These are phyloP conservation scores for Hoplias malabaricus DNA, from an alignment of 2,113 vertebrate genomes.

Conservation along the genomic window DNA sequence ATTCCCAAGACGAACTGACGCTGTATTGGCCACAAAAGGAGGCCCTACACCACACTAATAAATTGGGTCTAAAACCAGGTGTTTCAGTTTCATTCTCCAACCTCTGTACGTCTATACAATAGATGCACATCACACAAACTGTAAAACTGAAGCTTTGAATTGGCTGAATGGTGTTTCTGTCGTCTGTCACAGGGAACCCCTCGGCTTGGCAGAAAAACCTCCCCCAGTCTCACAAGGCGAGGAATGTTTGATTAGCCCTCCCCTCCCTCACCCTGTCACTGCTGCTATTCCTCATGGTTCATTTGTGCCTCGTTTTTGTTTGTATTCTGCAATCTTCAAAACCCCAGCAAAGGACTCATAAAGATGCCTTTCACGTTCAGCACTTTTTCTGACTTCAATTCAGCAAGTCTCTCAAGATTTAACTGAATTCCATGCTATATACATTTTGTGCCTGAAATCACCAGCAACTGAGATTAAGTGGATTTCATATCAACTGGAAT, in stretches of 20 bases:
- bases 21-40: too few relatives aligned
- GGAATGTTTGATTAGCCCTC: slow-evolving; percentile 81
- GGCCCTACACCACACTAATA: too few relatives aligned
- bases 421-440: too few relatives aligned
- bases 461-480: slow-evolving; percentile 66
- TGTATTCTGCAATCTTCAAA: slow-evolving; percentile 46
- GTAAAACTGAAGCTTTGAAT: too few relatives aligned
- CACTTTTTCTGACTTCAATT: slow-evolving; percentile 39
- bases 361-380: slow-evolving; percentile 10
- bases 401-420: not conserved
- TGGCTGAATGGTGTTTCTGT: slow-evolving; percentile 39
- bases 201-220: slow-evolving; percentile 87
- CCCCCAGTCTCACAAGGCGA: slow-evolving; percentile 86
- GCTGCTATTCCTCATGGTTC: slow-evolving; percentile 56
- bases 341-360: slow-evolving; percentile 13
- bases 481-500: slow-evolving; percentile 3
- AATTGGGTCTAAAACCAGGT: too few relatives aligned
- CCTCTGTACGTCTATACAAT: too few relatives aligned
- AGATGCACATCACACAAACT: too few relatives aligned
- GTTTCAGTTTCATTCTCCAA: too few relatives aligned
- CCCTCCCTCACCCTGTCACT: slow-evolving; percentile 44
- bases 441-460: slow-evolving; percentile 77
- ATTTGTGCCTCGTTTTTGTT: slow-evolving; percentile 32
- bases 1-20: too few relatives aligned
- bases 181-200: slow-evolving; percentile 81